A percentile compares a stretch with the other conserved stretches of the same genome.
Conservation (phyloP, 2,797 vertebrate genomes). For the Amniataba percoides region DNA sequence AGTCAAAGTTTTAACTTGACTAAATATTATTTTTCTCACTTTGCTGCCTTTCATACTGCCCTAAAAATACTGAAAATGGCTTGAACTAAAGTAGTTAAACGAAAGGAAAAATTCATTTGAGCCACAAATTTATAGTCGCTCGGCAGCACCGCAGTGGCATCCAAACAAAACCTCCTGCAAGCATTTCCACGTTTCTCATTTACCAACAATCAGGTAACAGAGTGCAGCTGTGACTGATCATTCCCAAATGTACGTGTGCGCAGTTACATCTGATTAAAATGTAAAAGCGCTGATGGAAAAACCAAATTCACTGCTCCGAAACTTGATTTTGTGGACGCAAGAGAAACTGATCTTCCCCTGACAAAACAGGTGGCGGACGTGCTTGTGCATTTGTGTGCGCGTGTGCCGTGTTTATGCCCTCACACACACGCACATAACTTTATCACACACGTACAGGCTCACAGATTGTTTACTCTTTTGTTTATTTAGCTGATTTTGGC, state of each 20-base stretch:
- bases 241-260: slow-evolving; percentile 23
- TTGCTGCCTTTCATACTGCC: slow-evolving; percentile 49
- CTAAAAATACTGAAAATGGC: slow-evolving; percentile 51
- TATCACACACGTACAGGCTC: background rate
- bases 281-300: slow-evolving; percentile 30
- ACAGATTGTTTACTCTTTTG: background rate
- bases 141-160: slow-evolving; percentile 41
- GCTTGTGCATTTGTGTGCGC: background rate
- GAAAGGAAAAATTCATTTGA: slow-evolving; percentile 59
- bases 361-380: slow-evolving; percentile 67
- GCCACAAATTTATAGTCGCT: slow-evolving; percentile 47
- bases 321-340: slow-evolving; percentile 21
- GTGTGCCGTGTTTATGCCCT: background rate
- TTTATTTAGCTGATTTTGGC: background rate
- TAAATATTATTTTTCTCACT: slow-evolving; percentile 62
- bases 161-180: slow-evolving; percentile 52
- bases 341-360: slow-evolving; percentile 22
- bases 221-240: slow-evolving; percentile 46
- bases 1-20: slow-evolving; percentile 66
- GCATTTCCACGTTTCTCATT: slow-evolving; percentile 36
- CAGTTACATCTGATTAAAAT: slow-evolving; percentile 24
- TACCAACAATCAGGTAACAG: slow-evolving; percentile 35
- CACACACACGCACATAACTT: background rate
- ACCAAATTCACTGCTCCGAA: slow-evolving; percentile 24
- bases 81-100: slow-evolving; percentile 37